Percentiles rank a stretch among this genome's conserved stretches.
These are phyloP conservation scores for Chaenocephalus aceratus DNA, from an alignment of 2,113 vertebrate species.

Conservation along the genomic window DNA sequence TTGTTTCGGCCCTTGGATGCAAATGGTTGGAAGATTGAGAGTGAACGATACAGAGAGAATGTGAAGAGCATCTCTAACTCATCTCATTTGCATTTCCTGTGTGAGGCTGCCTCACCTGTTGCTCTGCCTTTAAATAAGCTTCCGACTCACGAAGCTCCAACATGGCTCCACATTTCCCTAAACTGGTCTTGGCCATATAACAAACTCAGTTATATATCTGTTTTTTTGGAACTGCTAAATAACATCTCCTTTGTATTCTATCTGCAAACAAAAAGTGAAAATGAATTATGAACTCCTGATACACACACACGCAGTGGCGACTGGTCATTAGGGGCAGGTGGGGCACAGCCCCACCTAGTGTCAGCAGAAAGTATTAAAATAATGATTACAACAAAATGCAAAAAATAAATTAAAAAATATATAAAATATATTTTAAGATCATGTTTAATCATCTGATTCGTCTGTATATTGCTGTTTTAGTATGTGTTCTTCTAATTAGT, in stretches of 20 bases:
- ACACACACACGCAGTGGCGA: background rate
- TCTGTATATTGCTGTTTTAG: too few relatives aligned
- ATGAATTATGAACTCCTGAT: constrained; percentile 2
- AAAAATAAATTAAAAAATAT: too few relatives aligned
- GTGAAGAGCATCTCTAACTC: constrained; percentile 44
- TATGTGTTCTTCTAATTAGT: too few relatives aligned
- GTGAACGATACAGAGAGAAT: constrained; percentile 25
- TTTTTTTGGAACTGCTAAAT: background rate
- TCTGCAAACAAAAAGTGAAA: background rate
- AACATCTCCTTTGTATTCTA: background rate
- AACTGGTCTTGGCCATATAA: background rate
- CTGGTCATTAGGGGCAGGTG: too few relatives aligned
- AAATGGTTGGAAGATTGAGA: constrained; percentile 53
- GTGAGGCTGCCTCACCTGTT: constrained; percentile 45
- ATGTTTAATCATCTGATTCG: too few relatives aligned
- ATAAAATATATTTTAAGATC: too few relatives aligned
- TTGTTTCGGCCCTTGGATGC: constrained; percentile 50
- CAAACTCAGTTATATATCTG: background rate
- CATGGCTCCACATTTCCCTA: constrained; percentile 6
- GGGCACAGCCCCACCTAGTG: too few relatives aligned
- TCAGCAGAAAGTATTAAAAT: too few relatives aligned
- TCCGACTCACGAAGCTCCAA: background rate
- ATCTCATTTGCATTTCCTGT: constrained; percentile 76
- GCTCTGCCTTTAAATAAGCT: constrained; percentile 25
- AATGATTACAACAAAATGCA: too few relatives aligned